A percentile compares a stretch with the other conserved stretches of the same genome.
Evolutionary conservation across 2,888 invertebrate species (phyloP).

Genomic region (Pediacus dermestoides): DNA sequence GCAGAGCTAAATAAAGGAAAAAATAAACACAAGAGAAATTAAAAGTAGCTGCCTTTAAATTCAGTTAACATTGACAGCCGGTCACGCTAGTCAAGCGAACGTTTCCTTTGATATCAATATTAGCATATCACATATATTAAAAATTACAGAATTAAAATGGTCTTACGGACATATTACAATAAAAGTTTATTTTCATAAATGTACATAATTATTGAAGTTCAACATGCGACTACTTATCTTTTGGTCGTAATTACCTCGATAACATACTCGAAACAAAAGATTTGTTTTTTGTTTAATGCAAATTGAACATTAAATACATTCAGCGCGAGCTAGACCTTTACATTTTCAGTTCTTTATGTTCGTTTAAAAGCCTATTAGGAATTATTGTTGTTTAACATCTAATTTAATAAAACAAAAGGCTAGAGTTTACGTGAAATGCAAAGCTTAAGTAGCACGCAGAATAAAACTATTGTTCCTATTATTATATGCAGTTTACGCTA

Average conservation of each 20-base stretch:
- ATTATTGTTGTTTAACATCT: no score
- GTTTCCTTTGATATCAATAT: constrained; percentile 21
- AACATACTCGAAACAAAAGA: constrained; percentile 15
- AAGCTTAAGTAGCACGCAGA: no score
- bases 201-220: constrained; percentile 29
- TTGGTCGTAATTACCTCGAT: constrained; percentile 16
- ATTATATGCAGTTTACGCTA: no score
- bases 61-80: constrained; percentile 34
- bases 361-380: no score
- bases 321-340: no score
- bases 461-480: no score
- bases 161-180: constrained; percentile 29
- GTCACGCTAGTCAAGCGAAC: constrained; percentile 35
- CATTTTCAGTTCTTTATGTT: no score
- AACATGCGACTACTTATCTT: constrained; percentile 34
- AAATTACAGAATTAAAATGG: constrained; percentile 34
- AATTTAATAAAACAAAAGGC: no score
- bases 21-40: constrained; percentile 24
- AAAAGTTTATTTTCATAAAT: constrained; percentile 34
- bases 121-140: constrained; percentile 36
- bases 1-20: no score
- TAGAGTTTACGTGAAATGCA: no score
- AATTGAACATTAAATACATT: no score
- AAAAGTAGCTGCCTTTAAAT: constrained; percentile 36
- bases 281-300: constrained; percentile 12